Conservation (phyloP, 2,888 invertebrate species). For the Teleiodes luculella region DNA sequence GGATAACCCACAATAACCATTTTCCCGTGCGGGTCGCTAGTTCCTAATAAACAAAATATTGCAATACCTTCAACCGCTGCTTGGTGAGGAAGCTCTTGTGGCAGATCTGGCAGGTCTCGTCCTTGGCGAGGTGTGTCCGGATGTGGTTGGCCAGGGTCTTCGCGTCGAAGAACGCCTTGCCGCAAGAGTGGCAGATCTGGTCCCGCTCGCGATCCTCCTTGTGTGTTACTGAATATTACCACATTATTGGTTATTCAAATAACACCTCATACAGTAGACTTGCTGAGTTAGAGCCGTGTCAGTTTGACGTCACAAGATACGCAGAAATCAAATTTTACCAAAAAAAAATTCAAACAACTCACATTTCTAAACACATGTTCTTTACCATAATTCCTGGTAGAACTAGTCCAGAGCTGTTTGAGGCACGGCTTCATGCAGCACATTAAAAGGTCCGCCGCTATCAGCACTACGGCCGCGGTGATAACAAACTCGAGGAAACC, state of each 20-base stretch:
- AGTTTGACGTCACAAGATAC: no score
- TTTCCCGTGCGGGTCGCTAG: no score
- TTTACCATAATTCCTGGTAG: not conserved
- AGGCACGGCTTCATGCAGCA: constrained; percentile 2
- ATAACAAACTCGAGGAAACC: not conserved
- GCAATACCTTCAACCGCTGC: constrained; percentile 24
- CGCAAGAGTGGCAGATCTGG: constrained; percentile 25
- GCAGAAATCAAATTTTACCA: no score
- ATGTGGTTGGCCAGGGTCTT: constrained; percentile 21
- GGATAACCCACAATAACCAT: no score
- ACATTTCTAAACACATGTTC: not conserved
- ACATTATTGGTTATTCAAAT: not conserved
- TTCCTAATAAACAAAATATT: no score
- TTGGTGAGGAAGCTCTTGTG: constrained; percentile 34
- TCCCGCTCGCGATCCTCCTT: constrained; percentile 33
- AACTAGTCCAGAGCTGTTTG: not conserved
- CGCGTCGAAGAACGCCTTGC: constrained; percentile 24
- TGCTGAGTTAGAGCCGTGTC: no score
- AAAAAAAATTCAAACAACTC: not conserved
- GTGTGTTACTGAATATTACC: constrained; percentile 19
- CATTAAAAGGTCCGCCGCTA: not conserved
- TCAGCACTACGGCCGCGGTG: not conserved
- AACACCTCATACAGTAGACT: constrained; percentile 7
- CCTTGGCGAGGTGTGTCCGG: constrained; percentile 20
- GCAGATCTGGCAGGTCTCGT: constrained; percentile 38